Evolutionary conservation across 2,797 vertebrate genomes (phyloP).

Genomic region (Remorina albescens): DNA sequence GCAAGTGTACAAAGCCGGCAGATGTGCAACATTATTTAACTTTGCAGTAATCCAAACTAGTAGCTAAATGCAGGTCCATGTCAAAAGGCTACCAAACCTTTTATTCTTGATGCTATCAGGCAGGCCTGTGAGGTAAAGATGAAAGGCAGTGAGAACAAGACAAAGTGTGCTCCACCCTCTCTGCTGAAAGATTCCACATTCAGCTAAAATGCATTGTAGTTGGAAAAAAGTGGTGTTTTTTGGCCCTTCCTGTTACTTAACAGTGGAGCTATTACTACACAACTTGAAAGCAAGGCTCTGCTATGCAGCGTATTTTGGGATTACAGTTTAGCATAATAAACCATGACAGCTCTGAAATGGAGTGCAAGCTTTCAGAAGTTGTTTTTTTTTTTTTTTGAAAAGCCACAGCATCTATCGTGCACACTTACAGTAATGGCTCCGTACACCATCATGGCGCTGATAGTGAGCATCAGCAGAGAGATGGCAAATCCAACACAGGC

Average conservation of each 20-base stretch:
- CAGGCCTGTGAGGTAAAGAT: constrained; percentile 77
- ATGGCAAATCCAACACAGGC: constrained; percentile 97
- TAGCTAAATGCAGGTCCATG: constrained; percentile 37
- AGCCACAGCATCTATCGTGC: not conserved
- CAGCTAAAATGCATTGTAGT: constrained; percentile 8
- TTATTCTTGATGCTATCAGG: constrained; percentile 61
- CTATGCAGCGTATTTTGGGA: constrained; percentile 13
- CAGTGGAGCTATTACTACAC: constrained; percentile 17
- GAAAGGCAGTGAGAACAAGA: constrained; percentile 55
- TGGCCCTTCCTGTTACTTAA: constrained; percentile 7
- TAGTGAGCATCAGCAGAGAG: constrained; percentile 98
- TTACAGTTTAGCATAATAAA: constrained; percentile 50
- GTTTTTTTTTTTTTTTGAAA: not conserved
- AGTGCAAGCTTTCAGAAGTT: not conserved
- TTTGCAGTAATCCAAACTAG: constrained; percentile 51
- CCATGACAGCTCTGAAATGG: constrained; percentile 3
- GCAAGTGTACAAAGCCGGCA: not conserved
- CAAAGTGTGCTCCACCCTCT: constrained; percentile 6
- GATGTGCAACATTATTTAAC: constrained; percentile 40
- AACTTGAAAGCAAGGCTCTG: constrained; percentile 15
- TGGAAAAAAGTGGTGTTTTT: not conserved
- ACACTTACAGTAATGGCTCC: constrained; percentile 97
- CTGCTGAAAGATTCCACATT: not conserved
- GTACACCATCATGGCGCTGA: constrained; percentile 99
- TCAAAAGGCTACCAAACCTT: constrained; percentile 77